Evolutionary conservation across 1,140 invertebrate genomes (phyloP).

Genomic region (Oscheius sp.): DNA sequence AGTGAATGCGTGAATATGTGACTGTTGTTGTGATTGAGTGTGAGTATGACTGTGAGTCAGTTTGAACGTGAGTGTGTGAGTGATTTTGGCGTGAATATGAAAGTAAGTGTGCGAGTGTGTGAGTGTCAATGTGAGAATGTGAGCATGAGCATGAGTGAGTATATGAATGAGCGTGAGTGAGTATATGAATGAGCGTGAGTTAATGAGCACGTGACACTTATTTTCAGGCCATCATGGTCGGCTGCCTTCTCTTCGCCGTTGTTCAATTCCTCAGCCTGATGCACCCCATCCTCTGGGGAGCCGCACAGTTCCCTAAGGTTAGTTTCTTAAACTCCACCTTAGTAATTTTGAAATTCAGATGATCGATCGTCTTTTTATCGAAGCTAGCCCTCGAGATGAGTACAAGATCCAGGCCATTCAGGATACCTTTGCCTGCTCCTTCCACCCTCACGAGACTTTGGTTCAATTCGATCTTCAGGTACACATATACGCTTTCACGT

Average conservation of each 20-base stretch:
- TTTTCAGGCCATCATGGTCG: conserved; percentile 26
- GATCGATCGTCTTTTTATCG: conserved; percentile 37
- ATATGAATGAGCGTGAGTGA: too few relatives aligned
- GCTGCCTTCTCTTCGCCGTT: conserved; percentile 35
- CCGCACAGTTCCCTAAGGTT: conserved; percentile 23
- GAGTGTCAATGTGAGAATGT: too few relatives aligned
- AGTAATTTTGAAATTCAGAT: conserved; percentile 14
- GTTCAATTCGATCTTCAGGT: conserved; percentile 39
- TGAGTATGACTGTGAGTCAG: too few relatives aligned
- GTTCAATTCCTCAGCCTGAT: conserved; percentile 39
- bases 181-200: too few relatives aligned
- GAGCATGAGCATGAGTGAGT: too few relatives aligned
- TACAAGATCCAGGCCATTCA: conserved; percentile 28
- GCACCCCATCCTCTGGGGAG: conserved; percentile 33
- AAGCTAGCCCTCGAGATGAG: conserved; percentile 33
- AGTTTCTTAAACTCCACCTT: not conserved
- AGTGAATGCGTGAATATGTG: too few relatives aligned
- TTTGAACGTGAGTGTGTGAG: too few relatives aligned
- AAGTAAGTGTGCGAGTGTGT: too few relatives aligned
- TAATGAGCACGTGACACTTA: too few relatives aligned
- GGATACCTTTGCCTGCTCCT: conserved; percentile 33
- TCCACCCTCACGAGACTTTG: conserved; percentile 31
- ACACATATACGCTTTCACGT: too few relatives aligned
- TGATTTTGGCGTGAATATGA: too few relatives aligned
- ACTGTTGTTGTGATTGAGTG: too few relatives aligned